These are phyloP conservation scores for Diaphora mendica DNA, from an alignment of 2,888 invertebrate species.

Conservation along the genomic window DNA sequence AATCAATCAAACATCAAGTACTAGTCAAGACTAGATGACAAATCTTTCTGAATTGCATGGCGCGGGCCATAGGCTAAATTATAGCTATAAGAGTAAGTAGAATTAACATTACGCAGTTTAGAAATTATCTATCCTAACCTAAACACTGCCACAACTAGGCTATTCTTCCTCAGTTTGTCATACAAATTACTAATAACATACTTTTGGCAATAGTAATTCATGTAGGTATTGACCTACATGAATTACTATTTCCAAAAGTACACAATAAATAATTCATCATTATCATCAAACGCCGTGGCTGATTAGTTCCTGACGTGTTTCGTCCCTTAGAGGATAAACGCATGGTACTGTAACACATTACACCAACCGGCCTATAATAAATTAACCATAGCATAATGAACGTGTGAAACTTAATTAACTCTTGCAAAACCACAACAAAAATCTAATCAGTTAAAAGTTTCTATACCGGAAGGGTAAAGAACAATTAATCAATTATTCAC, in stretches of 20 bases:
- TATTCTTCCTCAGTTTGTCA: not conserved
- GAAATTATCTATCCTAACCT: not conserved
- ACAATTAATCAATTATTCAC: not conserved
- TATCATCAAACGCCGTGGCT: not conserved
- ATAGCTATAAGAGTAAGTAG: not conserved
- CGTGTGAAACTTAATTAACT: not conserved
- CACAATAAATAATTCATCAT: not conserved
- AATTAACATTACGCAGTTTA: not conserved
- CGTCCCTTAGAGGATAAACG: not conserved
- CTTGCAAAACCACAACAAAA: not conserved
- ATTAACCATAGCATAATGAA: not conserved
- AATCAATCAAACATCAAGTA: no score
- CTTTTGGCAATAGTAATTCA: no score
- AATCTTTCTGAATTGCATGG: no score
- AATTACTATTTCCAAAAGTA: not conserved
- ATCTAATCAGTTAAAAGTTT: not conserved
- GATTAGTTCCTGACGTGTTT: not conserved
- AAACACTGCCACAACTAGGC: not conserved
- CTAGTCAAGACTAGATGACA: no score
- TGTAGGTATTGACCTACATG: no score
- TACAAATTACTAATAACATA: not conserved
- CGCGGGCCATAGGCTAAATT: no score
- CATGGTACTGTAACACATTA: not conserved
- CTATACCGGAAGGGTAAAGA: not conserved
- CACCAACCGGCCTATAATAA: not conserved